Evolutionary conservation across 2,113 vertebrate genomes (phyloP), one percentile per base, ranked within the genome.

Genomic region (Mirounga angustirostris): DNA sequence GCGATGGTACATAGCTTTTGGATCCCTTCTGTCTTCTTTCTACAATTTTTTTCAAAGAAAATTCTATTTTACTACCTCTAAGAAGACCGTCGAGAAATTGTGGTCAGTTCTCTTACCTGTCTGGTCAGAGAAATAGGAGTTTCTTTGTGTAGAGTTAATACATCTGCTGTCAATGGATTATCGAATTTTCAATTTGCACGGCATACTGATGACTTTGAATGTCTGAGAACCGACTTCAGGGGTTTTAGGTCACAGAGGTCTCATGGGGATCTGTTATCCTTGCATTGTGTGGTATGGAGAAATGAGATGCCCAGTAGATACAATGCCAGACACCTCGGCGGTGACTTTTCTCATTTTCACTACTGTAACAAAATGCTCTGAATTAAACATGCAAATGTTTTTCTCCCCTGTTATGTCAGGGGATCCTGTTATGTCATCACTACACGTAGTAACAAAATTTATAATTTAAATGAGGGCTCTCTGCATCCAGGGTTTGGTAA

Each of bases 31-130:
- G 15, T 81, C 69, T 85, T 40, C 46, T 85, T 67, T 54, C 10
- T 81, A 5, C 9, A 58, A 26, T 40, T 85, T 91, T 96, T 96
- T 81, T 43, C 36, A 82, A 93, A 69, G 81, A 96, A 52, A 94
- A 69, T 91, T 54, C 36, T 81, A 28, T 85, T 92, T 96, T 91
- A 59, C 36, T 95, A 81, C 30, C 43, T 56, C 58, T 63, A 65
- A 36, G 74, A 61, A 33, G 1, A 43, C 40, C 40, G 21, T 65
- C 33, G 50, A 19, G 82, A 74, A 91, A n/a, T 26, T 46, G 19
- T 43, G 30, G 10, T 81, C 26, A 33, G 1, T 46, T 89, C 26
- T 96, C 36, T 67, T 58, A 82, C 18, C 40, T 10, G 12, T 50
- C 43, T 33, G 7, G 22, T 76, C 59, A 92, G n/a, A 5, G 28